Conservation (phyloP, 2,888 invertebrate genomes). For the Drosophila buzzatii region DNA sequence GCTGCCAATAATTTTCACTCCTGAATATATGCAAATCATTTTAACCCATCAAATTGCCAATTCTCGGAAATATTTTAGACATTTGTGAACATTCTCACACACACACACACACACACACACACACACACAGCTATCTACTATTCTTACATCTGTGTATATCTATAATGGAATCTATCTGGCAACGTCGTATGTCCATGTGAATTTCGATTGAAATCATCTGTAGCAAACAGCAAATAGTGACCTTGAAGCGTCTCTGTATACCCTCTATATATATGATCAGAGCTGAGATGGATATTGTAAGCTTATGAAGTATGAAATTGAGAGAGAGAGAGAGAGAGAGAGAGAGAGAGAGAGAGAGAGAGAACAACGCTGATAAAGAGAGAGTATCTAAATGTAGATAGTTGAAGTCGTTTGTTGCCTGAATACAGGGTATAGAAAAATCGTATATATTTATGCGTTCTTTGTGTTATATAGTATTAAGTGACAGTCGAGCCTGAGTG, state of each 20-base stretch:
- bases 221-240: neutral
- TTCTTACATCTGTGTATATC: neutral
- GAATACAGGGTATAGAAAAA: no score
- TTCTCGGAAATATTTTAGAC: constrained; percentile 27
- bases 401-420: no score
- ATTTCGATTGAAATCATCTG: neutral
- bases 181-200: constrained; percentile 5
- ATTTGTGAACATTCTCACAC: constrained; percentile 10
- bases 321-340: no score
- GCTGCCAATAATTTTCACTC: constrained; percentile 50
- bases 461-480: no score
- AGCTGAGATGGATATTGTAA: no score
- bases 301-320: no score
- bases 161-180: constrained; percentile 6
- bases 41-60: constrained; percentile 33
- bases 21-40: constrained; percentile 48
- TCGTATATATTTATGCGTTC: no score
- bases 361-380: neutral
- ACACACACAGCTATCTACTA: no score
- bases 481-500: no score
- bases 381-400: neutral
- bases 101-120: neutral
- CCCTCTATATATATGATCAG: neutral
- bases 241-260: constrained; percentile 1
- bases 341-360: neutral